These are phyloP conservation scores for Synergus japonicus DNA, from an alignment of 2,888 invertebrate species.

Conservation along the genomic window DNA sequence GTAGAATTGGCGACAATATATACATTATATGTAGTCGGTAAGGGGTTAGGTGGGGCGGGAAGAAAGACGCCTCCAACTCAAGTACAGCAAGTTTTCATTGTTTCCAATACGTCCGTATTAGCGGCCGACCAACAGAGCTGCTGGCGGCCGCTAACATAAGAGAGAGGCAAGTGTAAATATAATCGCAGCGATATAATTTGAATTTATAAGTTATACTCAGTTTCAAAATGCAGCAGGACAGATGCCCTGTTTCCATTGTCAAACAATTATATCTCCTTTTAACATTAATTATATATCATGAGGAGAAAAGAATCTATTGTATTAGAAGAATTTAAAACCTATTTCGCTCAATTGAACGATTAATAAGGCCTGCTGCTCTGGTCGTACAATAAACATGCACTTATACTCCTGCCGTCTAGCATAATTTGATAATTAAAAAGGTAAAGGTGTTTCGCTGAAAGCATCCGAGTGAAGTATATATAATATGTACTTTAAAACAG, in stretches of 20 bases:
- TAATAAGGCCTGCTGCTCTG: constrained; percentile 58
- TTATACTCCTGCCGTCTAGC: constrained; percentile 48
- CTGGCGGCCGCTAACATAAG: too few relatives aligned
- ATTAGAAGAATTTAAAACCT: constrained; percentile 57
- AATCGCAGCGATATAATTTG: too few relatives aligned
- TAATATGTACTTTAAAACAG: not conserved
- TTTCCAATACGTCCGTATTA: too few relatives aligned
- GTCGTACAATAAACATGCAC: constrained; percentile 42
- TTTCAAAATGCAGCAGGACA: not conserved
- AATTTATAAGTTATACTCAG: too few relatives aligned
- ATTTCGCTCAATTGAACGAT: constrained; percentile 65
- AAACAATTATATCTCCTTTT: constrained; percentile 54
- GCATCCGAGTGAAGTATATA: constrained; percentile 6
- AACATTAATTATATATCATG: constrained; percentile 62
- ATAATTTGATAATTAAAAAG: constrained; percentile 70
- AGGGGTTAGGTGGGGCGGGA: too few relatives aligned
- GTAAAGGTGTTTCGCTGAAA: constrained; percentile 51
- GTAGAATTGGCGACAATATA: too few relatives aligned
- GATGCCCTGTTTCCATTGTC: constrained; percentile 45
- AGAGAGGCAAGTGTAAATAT: too few relatives aligned
- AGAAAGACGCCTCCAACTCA: too few relatives aligned
- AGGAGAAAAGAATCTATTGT: constrained; percentile 52
- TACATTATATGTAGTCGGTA: too few relatives aligned
- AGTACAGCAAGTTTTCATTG: too few relatives aligned
- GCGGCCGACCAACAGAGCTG: too few relatives aligned